Evolutionary conservation across 2,113 vertebrate genomes (phyloP).

Genomic region (Pluvialis apricaria): DNA sequence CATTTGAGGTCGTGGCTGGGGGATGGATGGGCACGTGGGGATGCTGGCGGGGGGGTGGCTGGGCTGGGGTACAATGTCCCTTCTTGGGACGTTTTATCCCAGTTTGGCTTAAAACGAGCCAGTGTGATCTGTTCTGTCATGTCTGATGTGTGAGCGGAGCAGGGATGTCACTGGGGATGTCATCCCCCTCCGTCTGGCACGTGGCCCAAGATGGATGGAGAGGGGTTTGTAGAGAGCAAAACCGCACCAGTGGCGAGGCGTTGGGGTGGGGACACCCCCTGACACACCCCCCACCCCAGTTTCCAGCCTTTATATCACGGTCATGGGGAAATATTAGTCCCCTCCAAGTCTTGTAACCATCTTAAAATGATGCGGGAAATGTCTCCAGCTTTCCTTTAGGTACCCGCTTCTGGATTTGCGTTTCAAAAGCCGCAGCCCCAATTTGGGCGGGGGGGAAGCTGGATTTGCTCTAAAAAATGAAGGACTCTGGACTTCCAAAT

Average conservation of each 20-base stretch:
- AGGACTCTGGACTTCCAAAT: not conserved
- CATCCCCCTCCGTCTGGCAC: rapidly evolving
- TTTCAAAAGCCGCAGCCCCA: not conserved
- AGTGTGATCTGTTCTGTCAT: not conserved
- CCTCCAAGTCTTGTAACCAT: not conserved
- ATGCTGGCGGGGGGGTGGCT: not conserved
- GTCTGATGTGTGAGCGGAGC: not conserved
- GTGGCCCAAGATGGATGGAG: too few relatives aligned
- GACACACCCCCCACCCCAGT: rapidly evolving
- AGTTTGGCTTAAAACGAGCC: not conserved
- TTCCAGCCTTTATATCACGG: not conserved
- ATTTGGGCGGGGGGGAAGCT: too few relatives aligned
- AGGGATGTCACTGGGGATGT: rapidly evolving
- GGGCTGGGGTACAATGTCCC: not conserved
- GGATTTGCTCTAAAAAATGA: not conserved
- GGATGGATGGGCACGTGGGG: not conserved
- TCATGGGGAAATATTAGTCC: not conserved
- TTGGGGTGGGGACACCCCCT: rapidly evolving
- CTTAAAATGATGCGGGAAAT: not conserved
- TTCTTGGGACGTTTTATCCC: not conserved
- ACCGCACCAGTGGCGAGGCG: not conserved
- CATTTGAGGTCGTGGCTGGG: not conserved
- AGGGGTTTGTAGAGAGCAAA: not conserved
- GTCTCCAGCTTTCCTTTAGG: not conserved
- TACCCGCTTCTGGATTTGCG: not conserved